Base-by-base conservation (phyloP, 1,140 invertebrate genomes). In the Aculops lycopersici region DNA sequence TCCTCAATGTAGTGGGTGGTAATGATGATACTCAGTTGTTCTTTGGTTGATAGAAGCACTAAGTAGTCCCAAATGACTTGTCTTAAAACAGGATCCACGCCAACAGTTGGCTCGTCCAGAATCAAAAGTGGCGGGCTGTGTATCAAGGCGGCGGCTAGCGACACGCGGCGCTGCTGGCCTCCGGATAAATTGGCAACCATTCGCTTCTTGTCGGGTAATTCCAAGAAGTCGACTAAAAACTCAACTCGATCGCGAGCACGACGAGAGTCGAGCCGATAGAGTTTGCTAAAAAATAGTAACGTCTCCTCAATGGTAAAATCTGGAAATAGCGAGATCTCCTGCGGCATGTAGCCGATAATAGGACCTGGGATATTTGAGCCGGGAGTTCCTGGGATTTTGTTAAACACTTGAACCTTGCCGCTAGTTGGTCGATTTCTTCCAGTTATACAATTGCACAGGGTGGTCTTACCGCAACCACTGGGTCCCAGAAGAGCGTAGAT, bases 101-200 rank as follows among this genome's bases (percentile, higher is more conserved):
- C 58, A 2, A 59, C 58, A 18, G 58, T 60, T 16, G 58, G 58
- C 41, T 60, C 58, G 46, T 60, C 58, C 19, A 60, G 47, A 21
- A 60, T 55, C n/a, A 60, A 45, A 3, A 60, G 41, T 40, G 55
- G 48, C 0, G 81, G 81, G 57, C 80, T 75, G 50, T 88, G 79
- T 62, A 90, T 71, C 3, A 90, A 59, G 3, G 81, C 81, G 17
- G 80, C 73, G 1, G 80, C 79, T 50, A 92, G 80, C 2, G 78
- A 84, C 0, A 84, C 78, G 45, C 81, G 64, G 35, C 81, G 64
- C 52, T 84, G 78, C 57, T 88, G 79, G 20, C 83, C 81, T 49
- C 83, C 83, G 59, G 80, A 80, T 4, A 46, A 20, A 12, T 41
- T 20, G 13, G 4, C 20, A 5, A 46, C 35, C 35, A 35, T 35